A percentile compares a stretch with the other conserved stretches of the same genome.
These are phyloP conservation scores for Pithys albifrons DNA, from an alignment of 2,113 vertebrate genomes.

Conservation along the genomic window DNA sequence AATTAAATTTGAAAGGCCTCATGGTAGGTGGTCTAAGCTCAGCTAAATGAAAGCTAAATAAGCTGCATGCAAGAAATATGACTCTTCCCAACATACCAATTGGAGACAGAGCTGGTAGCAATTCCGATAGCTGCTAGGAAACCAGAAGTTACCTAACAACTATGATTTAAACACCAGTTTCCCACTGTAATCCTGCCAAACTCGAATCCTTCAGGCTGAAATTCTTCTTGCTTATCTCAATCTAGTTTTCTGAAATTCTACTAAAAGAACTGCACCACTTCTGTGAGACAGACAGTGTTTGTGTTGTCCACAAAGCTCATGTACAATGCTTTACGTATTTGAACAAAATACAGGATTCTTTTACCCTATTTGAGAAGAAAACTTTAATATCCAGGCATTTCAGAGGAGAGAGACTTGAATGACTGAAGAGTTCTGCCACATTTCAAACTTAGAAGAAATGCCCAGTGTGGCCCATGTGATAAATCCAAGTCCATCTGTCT, in stretches of 20 bases:
- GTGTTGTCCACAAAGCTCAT: background rate
- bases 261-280: background rate
- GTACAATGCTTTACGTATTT: background rate
- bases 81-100: background rate
- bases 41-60: background rate
- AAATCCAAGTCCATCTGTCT: background rate
- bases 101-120: background rate
- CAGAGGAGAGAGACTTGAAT: background rate
- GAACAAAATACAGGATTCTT: background rate
- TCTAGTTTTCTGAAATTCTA: background rate
- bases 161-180: background rate
- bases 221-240: background rate
- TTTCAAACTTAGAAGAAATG: background rate
- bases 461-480: background rate
- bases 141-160: background rate
- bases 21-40: background rate
- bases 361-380: background rate
- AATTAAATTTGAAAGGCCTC: background rate
- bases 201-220: background rate
- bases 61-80: background rate
- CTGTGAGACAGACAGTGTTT: background rate
- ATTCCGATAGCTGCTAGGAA: constrained; percentile 5
- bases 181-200: background rate
- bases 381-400: background rate
- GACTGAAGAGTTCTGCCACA: background rate